Conservation (phyloP, 53 echinoderm and acorn worm species). For the Paracentrotus lividus region DNA sequence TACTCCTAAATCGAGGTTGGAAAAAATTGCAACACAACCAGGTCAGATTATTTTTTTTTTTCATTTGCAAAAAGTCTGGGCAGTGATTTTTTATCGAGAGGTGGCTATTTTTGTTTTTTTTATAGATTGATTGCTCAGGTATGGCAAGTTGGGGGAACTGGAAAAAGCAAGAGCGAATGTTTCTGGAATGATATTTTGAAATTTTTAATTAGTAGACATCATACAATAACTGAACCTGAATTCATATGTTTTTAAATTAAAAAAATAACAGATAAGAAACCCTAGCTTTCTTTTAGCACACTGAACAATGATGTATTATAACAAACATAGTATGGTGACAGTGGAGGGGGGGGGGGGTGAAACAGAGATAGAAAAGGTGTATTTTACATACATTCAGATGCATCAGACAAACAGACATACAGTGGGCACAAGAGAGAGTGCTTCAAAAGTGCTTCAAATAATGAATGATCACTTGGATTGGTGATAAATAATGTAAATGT, state of each 20-base stretch:
- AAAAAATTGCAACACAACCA: neutral
- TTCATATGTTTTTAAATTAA: neutral
- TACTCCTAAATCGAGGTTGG: neutral
- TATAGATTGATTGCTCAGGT: neutral
- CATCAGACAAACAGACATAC: neutral
- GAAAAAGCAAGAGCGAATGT: neutral
- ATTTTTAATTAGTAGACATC: neutral
- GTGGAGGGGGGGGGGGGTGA: neutral
- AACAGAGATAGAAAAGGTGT: neutral
- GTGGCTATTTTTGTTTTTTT: neutral
- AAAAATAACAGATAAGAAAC: neutral
- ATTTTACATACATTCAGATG: too few relatives aligned
- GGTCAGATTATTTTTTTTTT: slow-evolving; percentile 22
- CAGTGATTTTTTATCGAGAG: neutral
- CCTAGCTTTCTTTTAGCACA: neutral
- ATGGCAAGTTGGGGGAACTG: too few relatives aligned
- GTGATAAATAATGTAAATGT: slow-evolving; percentile 22
- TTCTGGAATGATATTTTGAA: neutral
- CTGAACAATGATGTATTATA: neutral
- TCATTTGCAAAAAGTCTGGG: neutral
- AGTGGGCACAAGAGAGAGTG: neutral
- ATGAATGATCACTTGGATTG: neutral
- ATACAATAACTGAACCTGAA: neutral
- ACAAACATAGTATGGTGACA: neutral
- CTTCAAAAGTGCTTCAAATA: slow-evolving; percentile 9